Base-by-base conservation (phyloP, 92 coral and sea anemone genomes). In the Meandrina meandrites region DNA sequence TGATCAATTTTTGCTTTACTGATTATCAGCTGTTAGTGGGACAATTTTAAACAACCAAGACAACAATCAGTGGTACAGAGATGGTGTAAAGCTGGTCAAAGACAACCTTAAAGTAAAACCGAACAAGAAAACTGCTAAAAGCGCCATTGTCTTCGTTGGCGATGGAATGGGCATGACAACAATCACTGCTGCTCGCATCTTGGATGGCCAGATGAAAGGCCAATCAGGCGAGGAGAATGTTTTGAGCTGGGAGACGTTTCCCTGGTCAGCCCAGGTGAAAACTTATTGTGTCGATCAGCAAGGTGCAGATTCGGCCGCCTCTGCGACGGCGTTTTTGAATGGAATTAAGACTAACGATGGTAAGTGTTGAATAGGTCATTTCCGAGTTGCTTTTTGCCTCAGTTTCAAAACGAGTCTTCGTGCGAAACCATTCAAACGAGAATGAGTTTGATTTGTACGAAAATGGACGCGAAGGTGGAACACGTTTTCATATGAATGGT, bases 281-380 rank as follows among this genome's bases (percentile, higher is more conserved):
- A 93, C 96, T 0, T 95, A 95, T 88, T 88, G 89, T 87, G 89
- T 91, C 10, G 94, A 95, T 79, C 81, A 42, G 15, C 98, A 93
- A 57, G 86, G 83, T 1, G 80, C 98, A 11, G 98, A 95, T 76
- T 95, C 98, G 6, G 98, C 98, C 14, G 71, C 95, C 16, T 94
- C 97, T 27, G 97, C 98, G 5, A 94, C 96, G 35, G 98, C 98
- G 8, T 95, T 86, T 74, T 75, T 93, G 60, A 77, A 84, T 57
- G 98, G 98, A 50, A 89, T 95, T 1, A 95, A 95, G 78, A 86
- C 97, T 19, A 79, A 89, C 35, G 90, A 60, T 80, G 95, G 98
- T 95, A 83, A 48, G 79, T 40, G 13, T 8, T 66, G 60, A 54
- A 50, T 50, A n/a, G n/a, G n/a, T n/a, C n/a, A n/a, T n/a, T n/a